phyloP scores from a whole-genome alignment of 2,113 vertebrate species.

The Clinocottus analis region DNA sequence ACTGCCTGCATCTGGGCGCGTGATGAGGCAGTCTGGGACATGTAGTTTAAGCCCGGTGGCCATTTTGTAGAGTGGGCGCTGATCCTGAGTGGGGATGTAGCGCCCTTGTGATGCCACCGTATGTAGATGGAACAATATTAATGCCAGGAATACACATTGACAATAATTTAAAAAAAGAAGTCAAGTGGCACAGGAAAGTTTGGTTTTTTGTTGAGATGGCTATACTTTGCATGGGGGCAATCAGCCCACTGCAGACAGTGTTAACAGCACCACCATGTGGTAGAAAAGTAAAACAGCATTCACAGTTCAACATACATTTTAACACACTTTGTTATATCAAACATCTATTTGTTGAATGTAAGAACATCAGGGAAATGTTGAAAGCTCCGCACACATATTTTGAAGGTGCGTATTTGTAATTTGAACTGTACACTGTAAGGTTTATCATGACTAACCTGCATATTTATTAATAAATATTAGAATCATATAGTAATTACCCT shows the following conservation, averaged over 20 bases:
- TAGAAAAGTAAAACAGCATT: background rate
- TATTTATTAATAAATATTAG: background rate
- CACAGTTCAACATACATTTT: background rate
- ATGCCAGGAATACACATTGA: constrained; percentile 1
- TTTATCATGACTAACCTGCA: background rate
- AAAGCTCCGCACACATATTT: background rate
- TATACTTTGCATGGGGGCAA: background rate
- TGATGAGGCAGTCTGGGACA: too few relatives aligned
- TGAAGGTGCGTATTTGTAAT: too few relatives aligned
- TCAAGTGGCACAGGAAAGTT: background rate
- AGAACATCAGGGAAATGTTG: background rate
- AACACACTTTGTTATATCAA: background rate
- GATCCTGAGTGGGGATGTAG: too few relatives aligned
- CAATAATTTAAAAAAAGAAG: background rate
- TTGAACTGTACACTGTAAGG: background rate
- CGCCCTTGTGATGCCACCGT: too few relatives aligned
- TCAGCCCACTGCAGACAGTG: background rate
- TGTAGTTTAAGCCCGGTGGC: too few relatives aligned
- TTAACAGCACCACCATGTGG: background rate
- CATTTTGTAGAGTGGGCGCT: too few relatives aligned
- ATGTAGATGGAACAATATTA: background rate
- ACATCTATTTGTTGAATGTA: background rate
- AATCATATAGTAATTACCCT: background rate
- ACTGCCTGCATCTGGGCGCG: too few relatives aligned
- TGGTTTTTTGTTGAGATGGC: background rate